Evolutionary conservation across 2,888 invertebrate species (phyloP).

Genomic region (Anthoptus insignis): DNA sequence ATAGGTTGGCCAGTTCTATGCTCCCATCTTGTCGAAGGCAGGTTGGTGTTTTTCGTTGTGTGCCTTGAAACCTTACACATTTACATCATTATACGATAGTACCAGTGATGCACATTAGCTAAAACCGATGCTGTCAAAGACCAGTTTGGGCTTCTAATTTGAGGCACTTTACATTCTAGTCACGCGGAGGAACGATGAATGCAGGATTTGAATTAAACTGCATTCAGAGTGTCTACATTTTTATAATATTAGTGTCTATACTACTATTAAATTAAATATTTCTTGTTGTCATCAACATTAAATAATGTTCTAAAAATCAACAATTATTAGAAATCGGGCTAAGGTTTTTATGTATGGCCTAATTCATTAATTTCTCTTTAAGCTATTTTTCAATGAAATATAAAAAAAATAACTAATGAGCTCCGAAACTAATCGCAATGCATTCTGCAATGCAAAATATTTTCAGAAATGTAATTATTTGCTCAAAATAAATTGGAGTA

Average conservation of each 20-base stretch:
- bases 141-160: constrained; percentile 11
- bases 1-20: too few relatives aligned
- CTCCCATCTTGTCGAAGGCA: too few relatives aligned
- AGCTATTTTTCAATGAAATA: too few relatives aligned
- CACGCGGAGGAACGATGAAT: constrained; percentile 46
- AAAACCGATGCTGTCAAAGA: too few relatives aligned
- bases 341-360: constrained; percentile 14
- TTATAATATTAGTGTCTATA: constrained; percentile 55
- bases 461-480: background rate
- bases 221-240: constrained; percentile 59
- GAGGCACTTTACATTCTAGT: constrained; percentile 52
- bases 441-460: too few relatives aligned
- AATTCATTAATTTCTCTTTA: background rate
- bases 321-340: constrained; percentile 28
- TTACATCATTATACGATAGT: too few relatives aligned
- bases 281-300: constrained; percentile 20
- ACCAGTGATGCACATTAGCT: too few relatives aligned
- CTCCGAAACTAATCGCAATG: background rate
- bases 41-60: too few relatives aligned
- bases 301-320: constrained; percentile 35
- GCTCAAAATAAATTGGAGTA: background rate
- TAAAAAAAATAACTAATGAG: too few relatives aligned
- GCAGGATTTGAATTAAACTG: constrained; percentile 55
- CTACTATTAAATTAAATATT: constrained; percentile 42
- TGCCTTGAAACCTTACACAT: too few relatives aligned